These are phyloP conservation scores for Mimachlamys varia DNA, from an alignment of 2,888 invertebrate genomes.

Conservation along the genomic window DNA sequence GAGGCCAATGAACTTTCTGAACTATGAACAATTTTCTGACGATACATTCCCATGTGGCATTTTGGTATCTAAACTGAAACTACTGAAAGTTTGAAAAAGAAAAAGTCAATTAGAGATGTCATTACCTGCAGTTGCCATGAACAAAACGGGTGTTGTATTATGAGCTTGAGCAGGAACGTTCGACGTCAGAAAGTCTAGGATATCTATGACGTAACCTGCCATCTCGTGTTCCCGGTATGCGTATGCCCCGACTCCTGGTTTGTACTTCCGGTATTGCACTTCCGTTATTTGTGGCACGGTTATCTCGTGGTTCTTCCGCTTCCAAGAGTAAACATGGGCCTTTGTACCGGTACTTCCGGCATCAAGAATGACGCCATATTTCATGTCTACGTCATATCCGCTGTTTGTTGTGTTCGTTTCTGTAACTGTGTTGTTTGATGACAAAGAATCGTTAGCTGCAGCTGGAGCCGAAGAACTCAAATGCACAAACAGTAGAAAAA, in stretches of 20 bases:
- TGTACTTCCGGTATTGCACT: slow-evolving; percentile 61
- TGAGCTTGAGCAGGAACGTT: slow-evolving; percentile 75
- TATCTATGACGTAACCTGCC: slow-evolving; percentile 72
- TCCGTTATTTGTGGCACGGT: slow-evolving; percentile 59
- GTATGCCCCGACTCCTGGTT: slow-evolving; percentile 65
- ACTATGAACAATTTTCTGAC: too few species aligned
- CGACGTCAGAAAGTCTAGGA: slow-evolving; percentile 76
- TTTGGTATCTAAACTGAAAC: too few species aligned
- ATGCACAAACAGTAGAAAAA: neutral
- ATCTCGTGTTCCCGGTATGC: slow-evolving; percentile 55
- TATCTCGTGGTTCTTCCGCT: slow-evolving; percentile 46
- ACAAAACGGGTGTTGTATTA: slow-evolving; percentile 80
- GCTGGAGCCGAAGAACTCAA: neutral
- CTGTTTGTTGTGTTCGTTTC: neutral
- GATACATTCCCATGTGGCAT: too few species aligned
- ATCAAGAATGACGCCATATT: slow-evolving; percentile 82
- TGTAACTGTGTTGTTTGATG: neutral
- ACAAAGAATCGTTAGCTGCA: neutral
- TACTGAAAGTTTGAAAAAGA: too few species aligned
- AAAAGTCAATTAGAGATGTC: too few species aligned
- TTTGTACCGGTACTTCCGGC: slow-evolving; percentile 83
- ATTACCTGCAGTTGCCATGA: slow-evolving; percentile 82
- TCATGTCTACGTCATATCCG: neutral
- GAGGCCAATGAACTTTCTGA: too few species aligned
- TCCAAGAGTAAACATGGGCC: slow-evolving; percentile 81